A percentile compares a stretch with the other conserved stretches of the same genome.
Evolutionary conservation across 2,888 invertebrate genomes (phyloP).

Genomic region (Chelonus formosanus): DNA sequence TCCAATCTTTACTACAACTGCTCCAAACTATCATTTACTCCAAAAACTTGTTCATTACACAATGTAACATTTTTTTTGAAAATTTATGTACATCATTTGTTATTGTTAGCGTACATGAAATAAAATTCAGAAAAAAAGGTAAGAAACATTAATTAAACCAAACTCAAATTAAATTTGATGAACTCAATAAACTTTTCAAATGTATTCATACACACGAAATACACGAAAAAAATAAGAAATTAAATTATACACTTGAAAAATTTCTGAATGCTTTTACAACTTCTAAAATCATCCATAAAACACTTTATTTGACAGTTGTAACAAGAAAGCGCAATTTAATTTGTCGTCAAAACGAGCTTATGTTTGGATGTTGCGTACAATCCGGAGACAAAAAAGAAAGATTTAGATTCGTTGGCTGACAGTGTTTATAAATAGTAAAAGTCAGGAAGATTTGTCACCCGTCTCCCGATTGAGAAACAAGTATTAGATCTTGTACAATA

Average conservation of each 20-base stretch:
- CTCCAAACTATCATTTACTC: too few relatives aligned
- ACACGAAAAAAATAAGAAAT: too few relatives aligned
- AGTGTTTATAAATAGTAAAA: constrained; percentile 61
- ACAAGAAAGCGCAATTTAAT: constrained; percentile 17
- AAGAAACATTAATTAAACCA: too few relatives aligned
- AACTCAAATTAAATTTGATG: too few relatives aligned
- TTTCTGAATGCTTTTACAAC: constrained; percentile 4
- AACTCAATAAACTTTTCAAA: too few relatives aligned
- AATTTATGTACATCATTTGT: too few relatives aligned
- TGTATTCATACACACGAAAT: too few relatives aligned
- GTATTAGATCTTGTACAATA: constrained; percentile 34
- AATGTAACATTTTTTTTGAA: too few relatives aligned
- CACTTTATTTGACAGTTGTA: constrained; percentile 24
- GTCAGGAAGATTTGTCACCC: constrained; percentile 60
- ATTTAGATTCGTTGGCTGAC: constrained; percentile 60
- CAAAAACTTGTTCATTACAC: too few relatives aligned
- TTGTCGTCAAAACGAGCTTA: constrained; percentile 14
- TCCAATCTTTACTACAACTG: too few relatives aligned
- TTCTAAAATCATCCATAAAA: constrained; percentile 2
- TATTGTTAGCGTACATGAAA: too few relatives aligned
- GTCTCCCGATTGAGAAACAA: constrained; percentile 46
- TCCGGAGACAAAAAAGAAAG: constrained; percentile 25
- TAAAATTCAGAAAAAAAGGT: too few relatives aligned
- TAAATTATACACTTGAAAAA: not conserved
- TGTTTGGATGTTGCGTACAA: not conserved